Evolutionary conservation across 2,888 invertebrate species (phyloP), one percentile per base, ranked within the genome.

Genomic region (Epiblema foenella): DNA sequence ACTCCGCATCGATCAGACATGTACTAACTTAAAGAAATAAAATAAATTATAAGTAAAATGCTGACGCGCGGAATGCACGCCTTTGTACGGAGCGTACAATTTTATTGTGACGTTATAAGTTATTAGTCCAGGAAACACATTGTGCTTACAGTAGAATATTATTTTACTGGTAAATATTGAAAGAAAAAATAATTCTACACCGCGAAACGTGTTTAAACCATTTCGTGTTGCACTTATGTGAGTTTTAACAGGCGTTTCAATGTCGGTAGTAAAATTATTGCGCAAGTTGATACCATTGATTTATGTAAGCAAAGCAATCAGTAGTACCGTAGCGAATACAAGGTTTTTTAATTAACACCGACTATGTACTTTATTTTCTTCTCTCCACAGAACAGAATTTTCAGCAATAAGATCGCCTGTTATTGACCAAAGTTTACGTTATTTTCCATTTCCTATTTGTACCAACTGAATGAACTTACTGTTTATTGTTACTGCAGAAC

Each of bases 241-340:
- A 24, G 17, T 15, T 42, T 42, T 60, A 29, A 60, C 59, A 59
- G 20, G 46, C 60, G 46, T 59, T 59, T 42, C 59, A 59, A 20
- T 60, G 46, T 46, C 24, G 60, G 10, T 46, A 46, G 49, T 68
- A 68, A 39, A 60, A 46, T 17, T 60, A 60, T 60, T 60, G 46
- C 60, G n/a, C 29, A 60, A 60, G 60, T 39, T 37, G 46, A 60
- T 59, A 63, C n/a, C 49, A 63, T 33, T 63, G 49, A 49, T 63
- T 51, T 63, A 59, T 42, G 42, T 42, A 59, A 1, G 42, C 11
- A 59, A 9, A n/a, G n/a, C 24, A 37, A 59, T 59, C 11, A 42
- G 42, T 46, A n/a, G n/a, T 46, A 46, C 8, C 46, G 46, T 46
- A 42, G 5, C 42, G 42, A 42, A 42, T 7, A 46, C 46, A 46